A percentile compares a stretch with the other conserved stretches of the same genome.
Evolutionary conservation across 2,888 invertebrate genomes (phyloP).

Genomic region (Torymus tubicola): DNA sequence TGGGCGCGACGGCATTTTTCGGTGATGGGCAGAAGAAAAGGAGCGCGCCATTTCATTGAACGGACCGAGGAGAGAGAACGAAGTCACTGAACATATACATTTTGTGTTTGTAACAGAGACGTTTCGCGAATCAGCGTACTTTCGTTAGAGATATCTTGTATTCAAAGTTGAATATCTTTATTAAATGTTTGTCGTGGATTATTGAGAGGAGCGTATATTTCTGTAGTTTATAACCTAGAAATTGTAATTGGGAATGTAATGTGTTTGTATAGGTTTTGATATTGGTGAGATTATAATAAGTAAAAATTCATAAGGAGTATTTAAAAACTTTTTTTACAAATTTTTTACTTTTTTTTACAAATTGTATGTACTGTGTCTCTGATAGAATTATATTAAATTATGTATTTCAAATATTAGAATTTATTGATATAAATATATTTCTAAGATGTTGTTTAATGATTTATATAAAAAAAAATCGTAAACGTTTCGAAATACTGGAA

Average conservation of each 20-base stretch:
- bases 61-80: not conserved
- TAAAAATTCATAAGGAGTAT: too few relatives aligned
- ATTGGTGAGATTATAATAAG: too few relatives aligned
- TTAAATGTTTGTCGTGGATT: not conserved
- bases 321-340: too few relatives aligned
- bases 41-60: not conserved
- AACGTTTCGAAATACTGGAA: too few relatives aligned
- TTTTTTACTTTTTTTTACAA: too few relatives aligned
- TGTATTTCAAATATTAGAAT: too few relatives aligned
- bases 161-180: conserved; percentile 9
- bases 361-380: too few relatives aligned
- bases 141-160: conserved; percentile 5
- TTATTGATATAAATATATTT: too few relatives aligned
- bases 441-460: too few relatives aligned
- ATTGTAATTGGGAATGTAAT: not conserved
- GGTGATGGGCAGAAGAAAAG: not conserved
- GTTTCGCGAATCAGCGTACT: not conserved
- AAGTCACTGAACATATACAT: not conserved
- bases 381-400: too few relatives aligned
- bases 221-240: not conserved
- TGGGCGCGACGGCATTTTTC: not conserved
- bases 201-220: conserved; percentile 20
- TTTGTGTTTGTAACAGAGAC: conserved; percentile 23
- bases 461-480: too few relatives aligned
- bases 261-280: not conserved